Evolutionary conservation across 30 jellyfish, hydroid and myxozoan genomes (phyloP).

Genomic region (Aurelia coerulea): DNA sequence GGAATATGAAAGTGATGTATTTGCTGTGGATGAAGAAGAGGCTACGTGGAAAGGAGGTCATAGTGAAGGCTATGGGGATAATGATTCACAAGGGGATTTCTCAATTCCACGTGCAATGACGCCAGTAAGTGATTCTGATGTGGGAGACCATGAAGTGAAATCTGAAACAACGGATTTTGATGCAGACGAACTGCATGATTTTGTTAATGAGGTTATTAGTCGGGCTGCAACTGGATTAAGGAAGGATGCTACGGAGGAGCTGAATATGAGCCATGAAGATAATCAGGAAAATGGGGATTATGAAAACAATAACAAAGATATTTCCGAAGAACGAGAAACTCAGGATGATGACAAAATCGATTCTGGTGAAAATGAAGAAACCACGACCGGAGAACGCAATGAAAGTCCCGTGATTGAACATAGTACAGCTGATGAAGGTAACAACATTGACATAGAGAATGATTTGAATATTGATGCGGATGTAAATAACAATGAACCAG

Average conservation of each 20-base stretch:
- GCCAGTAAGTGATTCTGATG: not conserved
- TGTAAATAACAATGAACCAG: not conserved
- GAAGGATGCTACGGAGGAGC: not conserved
- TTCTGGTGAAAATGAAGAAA: not conserved
- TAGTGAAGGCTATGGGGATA: not conserved
- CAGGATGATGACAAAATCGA: slow-evolving; percentile 2
- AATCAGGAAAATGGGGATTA: not conserved
- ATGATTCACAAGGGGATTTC: slow-evolving; percentile 31
- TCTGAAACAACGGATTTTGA: no score
- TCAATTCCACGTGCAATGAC: slow-evolving; percentile 49
- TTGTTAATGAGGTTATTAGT: no score
- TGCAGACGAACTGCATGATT: no score
- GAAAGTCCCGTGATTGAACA: not conserved
- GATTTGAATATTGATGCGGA: not conserved
- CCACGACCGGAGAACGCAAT: not conserved
- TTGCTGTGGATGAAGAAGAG: slow-evolving; percentile 17
- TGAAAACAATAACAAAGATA: not conserved
- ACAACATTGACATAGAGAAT: not conserved
- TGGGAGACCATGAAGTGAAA: not conserved
- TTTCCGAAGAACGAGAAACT: no score
- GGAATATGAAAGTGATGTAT: slow-evolving; percentile 64
- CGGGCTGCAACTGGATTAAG: no score
- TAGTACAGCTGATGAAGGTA: not conserved
- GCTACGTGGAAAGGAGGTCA: slow-evolving; percentile 1
- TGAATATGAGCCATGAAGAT: not conserved